Conservation (phyloP, 2,797 vertebrate genomes). For the Sebastes oblongus region DNA sequence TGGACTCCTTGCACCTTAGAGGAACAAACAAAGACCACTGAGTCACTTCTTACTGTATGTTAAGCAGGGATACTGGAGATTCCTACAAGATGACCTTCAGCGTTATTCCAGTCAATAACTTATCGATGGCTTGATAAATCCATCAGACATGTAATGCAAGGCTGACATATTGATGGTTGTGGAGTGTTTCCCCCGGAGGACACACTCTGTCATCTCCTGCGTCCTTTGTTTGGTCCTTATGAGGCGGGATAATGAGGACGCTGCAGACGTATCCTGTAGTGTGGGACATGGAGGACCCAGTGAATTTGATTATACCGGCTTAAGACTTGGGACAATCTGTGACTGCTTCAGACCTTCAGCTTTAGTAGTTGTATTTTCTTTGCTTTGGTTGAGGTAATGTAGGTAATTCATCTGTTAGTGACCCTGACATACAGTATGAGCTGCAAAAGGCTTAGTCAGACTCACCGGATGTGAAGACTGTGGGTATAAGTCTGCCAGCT, state of each 20-base stretch:
- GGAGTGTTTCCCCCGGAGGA: constrained; percentile 15
- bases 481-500: background rate
- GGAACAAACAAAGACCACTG: background rate
- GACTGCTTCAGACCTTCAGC: background rate
- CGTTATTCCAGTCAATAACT: constrained; percentile 28
- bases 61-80: background rate
- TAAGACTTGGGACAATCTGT: background rate
- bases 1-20: background rate
- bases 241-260: constrained; percentile 9
- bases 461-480: background rate
- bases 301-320: background rate
- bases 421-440: background rate
- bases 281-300: background rate
- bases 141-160: constrained; percentile 38
- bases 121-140: constrained; percentile 55
- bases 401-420: constrained; percentile 11
- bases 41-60: background rate
- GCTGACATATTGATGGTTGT: constrained; percentile 32
- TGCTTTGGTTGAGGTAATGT: constrained; percentile 24
- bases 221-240: constrained; percentile 11
- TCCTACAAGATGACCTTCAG: constrained; percentile 37
- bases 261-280: background rate
- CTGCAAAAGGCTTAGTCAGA: background rate
- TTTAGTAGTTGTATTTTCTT: background rate
- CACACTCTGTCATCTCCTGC: constrained; percentile 15